Base-by-base conservation (phyloP, 2,113 vertebrate species). In the Climacteris rufus region DNA sequence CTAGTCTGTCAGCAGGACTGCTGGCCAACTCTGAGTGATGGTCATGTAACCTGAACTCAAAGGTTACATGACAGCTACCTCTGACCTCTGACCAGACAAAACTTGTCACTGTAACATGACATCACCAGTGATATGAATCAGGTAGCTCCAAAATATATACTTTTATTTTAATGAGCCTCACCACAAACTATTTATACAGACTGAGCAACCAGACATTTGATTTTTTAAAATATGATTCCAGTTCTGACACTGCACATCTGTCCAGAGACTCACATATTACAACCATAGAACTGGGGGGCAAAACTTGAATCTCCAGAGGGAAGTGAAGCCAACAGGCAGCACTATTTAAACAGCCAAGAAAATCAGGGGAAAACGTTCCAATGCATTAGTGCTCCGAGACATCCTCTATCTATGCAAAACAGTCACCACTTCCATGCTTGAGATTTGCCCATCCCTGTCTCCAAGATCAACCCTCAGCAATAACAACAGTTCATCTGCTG, bases 401-500 rank as follows among this genome's bases (percentile, higher is more conserved):
- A 53, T 19, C 68, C 79, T 60, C 56, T 22, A 14, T 24, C 37
- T 79, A 45, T 33, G 85, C 69, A 87, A 69, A 94, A 64, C 35
- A 74, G 68, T 47, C 75, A 88, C 19, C 60, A 31, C 39, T 53
- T 47, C 45, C 35, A 40, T 1, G 39, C 60, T 33, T 72, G 74
- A 78, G 70, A 25, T 50, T 33, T 45, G 45, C 37, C 83, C 76
- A 52, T 30, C 54, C 68, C 64, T 90, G 31, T 68, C 39, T 44
- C 44, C 0, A 15, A 52, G 69, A 75, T 42, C 54, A 83, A 7
- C 64, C 37, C 71, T 60, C 85, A 66, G 60, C 44, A 90, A 7
- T 52, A 89, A 64, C 39, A 92, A 25, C 68, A 44, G 69, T 27
- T 94, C 92, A 81, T 71, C 76, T 71, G 47, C 76, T n/a, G 68